Evolutionary conservation across 2,888 invertebrate genomes (phyloP), one percentile per base, ranked within the genome.

Genomic region (Argyresthia goedartella): DNA sequence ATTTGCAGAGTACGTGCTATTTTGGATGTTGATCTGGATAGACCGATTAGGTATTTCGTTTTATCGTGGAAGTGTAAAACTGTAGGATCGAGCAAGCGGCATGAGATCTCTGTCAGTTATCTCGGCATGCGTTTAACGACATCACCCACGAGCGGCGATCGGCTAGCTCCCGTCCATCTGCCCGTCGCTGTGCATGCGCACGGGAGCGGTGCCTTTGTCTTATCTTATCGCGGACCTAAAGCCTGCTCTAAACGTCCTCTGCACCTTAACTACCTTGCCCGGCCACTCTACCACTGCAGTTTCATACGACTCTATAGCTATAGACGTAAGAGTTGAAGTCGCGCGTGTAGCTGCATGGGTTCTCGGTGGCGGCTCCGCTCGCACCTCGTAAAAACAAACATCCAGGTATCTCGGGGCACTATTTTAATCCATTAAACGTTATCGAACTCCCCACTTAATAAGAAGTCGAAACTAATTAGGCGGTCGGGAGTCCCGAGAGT

Each of bases 171-270:
- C 6, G 25, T 25, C 25, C 25, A 6, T 25, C 25, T 6, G 25
- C 25, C 25, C 3, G 25, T 6, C 13, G 36, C 15, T 14, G 25
- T 14, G 35, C 36, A n/a, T 13, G 9, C 49, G 14, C 2, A 8
- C 36, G 14, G 33, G 50, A 52, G 52, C 54, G 56, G 51, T 52
- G 50, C 56, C 63, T 53, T 47, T 56, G 51, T 53, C 34, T 50
- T 70, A 72, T 76, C 76, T 77, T 73, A 76, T 73, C 76, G 63
- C 60, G 56, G 59, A 75, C 72, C 65, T 64, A 67, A 69, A 66
- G 60, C 57, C 58, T 62, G 63, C 68, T 67, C 60, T 59, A 63
- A 67, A 62, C 62, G 58, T 59, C 58, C 56, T 60, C 60, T 43
- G 44, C 47, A 42, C 53, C 53, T 47, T 25, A 25, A 25, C 25